phyloP scores from a whole-genome alignment of 2,888 invertebrate species.

The Dynastes maya region DNA sequence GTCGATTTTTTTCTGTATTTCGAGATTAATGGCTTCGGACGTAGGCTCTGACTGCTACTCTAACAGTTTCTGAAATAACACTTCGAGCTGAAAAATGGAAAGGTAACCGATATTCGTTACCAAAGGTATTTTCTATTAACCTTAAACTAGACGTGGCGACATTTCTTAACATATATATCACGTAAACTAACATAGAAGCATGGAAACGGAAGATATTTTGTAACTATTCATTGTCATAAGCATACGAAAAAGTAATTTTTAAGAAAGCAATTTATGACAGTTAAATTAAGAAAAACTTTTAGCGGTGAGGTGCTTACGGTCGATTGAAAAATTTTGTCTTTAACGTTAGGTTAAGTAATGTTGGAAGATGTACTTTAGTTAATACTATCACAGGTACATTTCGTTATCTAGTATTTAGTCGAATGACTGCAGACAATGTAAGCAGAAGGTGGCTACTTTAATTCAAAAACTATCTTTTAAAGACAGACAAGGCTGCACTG shows the following conservation, averaged over 20 bases:
- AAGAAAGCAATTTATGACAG: slow-evolving; percentile 7
- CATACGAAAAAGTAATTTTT: slow-evolving; percentile 9
- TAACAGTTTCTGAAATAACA: slow-evolving; percentile 1
- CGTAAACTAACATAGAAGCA: neutral
- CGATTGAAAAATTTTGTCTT: neutral
- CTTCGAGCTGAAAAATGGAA: neutral
- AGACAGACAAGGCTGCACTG: too few relatives aligned
- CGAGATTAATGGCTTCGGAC: neutral
- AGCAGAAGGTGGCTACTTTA: too few relatives aligned
- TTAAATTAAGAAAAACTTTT: slow-evolving; percentile 28
- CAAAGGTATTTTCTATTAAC: slow-evolving; percentile 20
- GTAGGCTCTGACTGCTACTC: neutral
- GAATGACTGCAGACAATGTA: too few relatives aligned
- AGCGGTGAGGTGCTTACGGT: neutral
- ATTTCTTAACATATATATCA: neutral
- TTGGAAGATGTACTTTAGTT: too few relatives aligned
- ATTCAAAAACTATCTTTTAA: too few relatives aligned
- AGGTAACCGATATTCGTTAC: slow-evolving; percentile 1
- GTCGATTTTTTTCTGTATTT: slow-evolving; percentile 3
- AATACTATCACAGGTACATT: too few relatives aligned
- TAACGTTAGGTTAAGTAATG: too few relatives aligned
- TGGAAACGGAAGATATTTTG: neutral
- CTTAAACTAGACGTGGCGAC: neutral
- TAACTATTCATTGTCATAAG: neutral
- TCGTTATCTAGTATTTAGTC: too few relatives aligned